Evolutionary conservation across 1,140 invertebrate species (phyloP).

Genomic region (Brachionus sp.): DNA sequence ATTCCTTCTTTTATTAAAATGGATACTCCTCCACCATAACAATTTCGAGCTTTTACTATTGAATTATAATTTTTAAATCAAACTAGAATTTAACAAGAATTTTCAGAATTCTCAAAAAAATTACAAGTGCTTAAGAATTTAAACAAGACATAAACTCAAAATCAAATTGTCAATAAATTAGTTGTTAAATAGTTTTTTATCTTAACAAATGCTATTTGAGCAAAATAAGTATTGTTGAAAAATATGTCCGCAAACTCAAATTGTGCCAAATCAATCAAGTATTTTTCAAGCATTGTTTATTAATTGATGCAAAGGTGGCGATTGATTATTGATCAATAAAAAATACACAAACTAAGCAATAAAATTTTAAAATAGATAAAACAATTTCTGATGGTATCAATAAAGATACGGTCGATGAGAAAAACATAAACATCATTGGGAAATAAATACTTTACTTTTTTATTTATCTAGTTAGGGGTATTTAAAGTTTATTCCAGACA

Average conservation of each 20-base stretch:
- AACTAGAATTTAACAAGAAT: too few species aligned
- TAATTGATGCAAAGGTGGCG: not conserved
- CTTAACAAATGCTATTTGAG: not conserved
- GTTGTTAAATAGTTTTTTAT: not conserved
- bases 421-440: not conserved
- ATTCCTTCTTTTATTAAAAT: too few species aligned
- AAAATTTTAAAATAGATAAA: not conserved
- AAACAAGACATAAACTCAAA: too few species aligned
- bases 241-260: not conserved
- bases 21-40: too few species aligned
- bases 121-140: too few species aligned
- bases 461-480: not conserved
- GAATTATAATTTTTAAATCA: too few species aligned
- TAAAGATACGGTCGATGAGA: not conserved
- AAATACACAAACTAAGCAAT: slow-evolving; percentile 1
- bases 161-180: not conserved
- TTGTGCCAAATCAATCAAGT: not conserved
- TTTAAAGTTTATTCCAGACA: not conserved
- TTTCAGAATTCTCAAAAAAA: too few species aligned
- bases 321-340: not conserved
- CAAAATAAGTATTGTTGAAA: not conserved
- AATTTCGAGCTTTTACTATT: too few species aligned
- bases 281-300: not conserved
- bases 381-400: not conserved
- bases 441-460: not conserved